Percentiles rank a stretch among this genome's conserved stretches.
Evolutionary conservation across 2,888 invertebrate species (phyloP).

Genomic region (Philaethria dido): DNA sequence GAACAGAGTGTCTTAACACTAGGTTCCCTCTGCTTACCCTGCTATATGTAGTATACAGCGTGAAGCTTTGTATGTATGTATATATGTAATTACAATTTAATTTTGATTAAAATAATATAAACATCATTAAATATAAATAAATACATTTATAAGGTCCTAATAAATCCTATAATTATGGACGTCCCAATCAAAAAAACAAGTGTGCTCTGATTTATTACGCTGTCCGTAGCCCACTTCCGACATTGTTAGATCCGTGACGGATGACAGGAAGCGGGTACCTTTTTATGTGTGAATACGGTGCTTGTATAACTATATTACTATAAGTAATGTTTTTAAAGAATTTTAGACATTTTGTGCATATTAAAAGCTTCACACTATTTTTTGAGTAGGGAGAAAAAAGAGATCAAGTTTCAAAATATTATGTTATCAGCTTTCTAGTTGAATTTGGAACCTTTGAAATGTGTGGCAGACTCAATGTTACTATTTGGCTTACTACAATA

Average conservation of each 20-base stretch:
- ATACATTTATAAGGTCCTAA: conserved; percentile 32
- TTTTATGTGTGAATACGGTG: conserved; percentile 37
- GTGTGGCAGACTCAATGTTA: no score
- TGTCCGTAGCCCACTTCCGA: conserved; percentile 41
- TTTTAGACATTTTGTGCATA: background rate
- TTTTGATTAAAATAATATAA: background rate
- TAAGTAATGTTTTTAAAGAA: background rate
- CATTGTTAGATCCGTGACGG: conserved; percentile 51
- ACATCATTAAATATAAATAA: background rate
- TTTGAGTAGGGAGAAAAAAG: background rate
- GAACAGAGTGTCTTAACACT: no score
- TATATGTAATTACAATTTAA: no score
- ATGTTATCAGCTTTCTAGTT: no score
- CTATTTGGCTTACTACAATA: no score
- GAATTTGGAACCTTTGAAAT: no score
- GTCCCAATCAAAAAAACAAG: conserved; percentile 48
- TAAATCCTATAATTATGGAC: conserved; percentile 54
- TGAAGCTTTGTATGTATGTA: no score
- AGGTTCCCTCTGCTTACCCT: no score
- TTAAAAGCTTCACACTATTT: background rate
- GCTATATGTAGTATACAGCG: no score
- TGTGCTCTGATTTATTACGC: conserved; percentile 58
- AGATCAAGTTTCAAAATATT: no score
- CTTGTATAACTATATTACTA: background rate
- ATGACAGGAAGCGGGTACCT: conserved; percentile 41